Evolutionary conservation across 2,113 vertebrate genomes (phyloP).

Genomic region (Aythya baeri): DNA sequence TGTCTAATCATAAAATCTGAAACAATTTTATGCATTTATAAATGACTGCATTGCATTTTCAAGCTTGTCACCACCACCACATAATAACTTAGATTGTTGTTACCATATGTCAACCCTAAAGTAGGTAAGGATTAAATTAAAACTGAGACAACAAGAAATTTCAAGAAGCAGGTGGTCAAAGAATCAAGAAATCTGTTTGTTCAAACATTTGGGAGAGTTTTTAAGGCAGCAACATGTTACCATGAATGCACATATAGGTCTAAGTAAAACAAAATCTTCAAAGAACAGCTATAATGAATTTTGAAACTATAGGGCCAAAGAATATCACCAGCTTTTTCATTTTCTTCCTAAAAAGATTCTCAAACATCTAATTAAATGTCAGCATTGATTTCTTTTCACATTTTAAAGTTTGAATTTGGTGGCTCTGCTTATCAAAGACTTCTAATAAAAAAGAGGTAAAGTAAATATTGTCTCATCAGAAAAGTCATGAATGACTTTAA

Average conservation of each 20-base stretch:
- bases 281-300: not conserved
- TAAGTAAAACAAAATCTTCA: not conserved
- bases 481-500: not conserved
- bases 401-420: not conserved
- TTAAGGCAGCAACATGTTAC: not conserved
- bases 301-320: not conserved
- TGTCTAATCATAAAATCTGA: not conserved
- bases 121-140: not conserved
- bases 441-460: not conserved
- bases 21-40: not conserved
- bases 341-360: not conserved
- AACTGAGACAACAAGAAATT: not conserved
- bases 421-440: not conserved
- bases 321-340: not conserved
- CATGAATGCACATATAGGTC: not conserved
- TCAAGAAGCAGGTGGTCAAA: not conserved
- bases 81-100: fast-evolving
- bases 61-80: not conserved
- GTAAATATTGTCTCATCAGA: not conserved
- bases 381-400: not conserved
- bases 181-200: not conserved
- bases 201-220: not conserved
- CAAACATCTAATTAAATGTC: not conserved
- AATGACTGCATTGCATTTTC: not conserved
- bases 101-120: not conserved